Evolutionary conservation across 2,113 vertebrate genomes (phyloP).

Genomic region (Saguinus imperator): DNA sequence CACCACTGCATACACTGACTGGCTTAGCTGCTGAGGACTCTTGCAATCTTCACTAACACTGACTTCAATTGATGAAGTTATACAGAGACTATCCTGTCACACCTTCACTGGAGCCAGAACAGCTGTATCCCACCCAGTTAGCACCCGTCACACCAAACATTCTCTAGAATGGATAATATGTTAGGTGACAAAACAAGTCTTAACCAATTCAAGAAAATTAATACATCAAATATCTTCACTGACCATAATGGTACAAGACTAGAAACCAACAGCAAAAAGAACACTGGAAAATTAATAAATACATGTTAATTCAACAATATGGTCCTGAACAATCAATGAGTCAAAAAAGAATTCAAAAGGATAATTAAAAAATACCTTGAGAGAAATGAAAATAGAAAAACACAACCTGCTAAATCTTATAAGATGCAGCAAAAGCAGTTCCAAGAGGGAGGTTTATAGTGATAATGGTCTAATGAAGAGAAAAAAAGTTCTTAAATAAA

Average conservation of each 20-base stretch:
- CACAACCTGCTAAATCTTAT: neutral
- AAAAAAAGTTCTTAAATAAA: neutral
- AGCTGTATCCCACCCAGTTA: neutral
- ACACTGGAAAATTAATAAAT: neutral
- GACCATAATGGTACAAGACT: neutral
- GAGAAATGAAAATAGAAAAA: neutral
- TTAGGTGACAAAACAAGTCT: neutral
- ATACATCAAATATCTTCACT: neutral
- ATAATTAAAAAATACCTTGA: neutral
- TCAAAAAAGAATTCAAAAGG: neutral
- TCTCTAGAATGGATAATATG: neutral
- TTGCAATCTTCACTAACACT: neutral
- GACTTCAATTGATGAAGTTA: no score
- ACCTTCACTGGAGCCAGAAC: neutral
- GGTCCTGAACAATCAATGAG: neutral
- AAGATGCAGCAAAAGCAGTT: neutral
- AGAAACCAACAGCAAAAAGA: neutral
- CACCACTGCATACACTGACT: neutral
- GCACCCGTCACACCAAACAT: neutral
- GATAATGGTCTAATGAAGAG: neutral
- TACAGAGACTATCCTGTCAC: no score
- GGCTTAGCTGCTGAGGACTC: no score
- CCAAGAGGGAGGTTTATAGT: neutral
- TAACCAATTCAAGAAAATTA: neutral
- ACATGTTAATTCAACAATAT: neutral